Percentiles rank a stretch among this genome's conserved stretches.
phyloP scores from a whole-genome alignment of 92 coral and sea anemone genomes.

The Montipora capitata region DNA sequence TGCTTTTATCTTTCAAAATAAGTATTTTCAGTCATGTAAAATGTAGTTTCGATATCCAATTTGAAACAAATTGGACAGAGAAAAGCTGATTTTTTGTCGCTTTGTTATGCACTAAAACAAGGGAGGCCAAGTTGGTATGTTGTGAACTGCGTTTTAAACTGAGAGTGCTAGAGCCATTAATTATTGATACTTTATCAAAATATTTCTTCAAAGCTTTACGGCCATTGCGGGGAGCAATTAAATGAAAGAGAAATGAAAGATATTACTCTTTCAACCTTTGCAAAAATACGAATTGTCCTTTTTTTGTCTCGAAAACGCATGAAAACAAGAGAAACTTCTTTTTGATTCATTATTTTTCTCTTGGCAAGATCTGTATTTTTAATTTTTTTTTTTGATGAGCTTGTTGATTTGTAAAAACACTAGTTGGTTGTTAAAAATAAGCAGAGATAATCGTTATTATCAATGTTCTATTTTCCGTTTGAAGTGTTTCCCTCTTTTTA shows the following conservation, averaged over 20 bases:
- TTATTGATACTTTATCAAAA: too few relatives aligned
- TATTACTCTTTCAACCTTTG: constrained; percentile 11
- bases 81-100: background rate
- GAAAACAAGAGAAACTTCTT: background rate
- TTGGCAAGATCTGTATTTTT: background rate
- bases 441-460: too few relatives aligned
- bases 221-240: too few relatives aligned
- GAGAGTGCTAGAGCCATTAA: too few relatives aligned
- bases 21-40: background rate
- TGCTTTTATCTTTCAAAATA: background rate
- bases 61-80: constrained; percentile 16
- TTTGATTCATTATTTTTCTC: constrained; percentile 9
- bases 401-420: background rate
- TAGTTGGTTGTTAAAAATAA: too few relatives aligned
- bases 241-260: too few relatives aligned
- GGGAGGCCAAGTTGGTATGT: too few relatives aligned
- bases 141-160: too few relatives aligned
- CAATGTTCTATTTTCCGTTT: too few relatives aligned
- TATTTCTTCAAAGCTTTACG: too few relatives aligned
- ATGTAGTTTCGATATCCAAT: constrained; percentile 17
- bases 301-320: constrained; percentile 21
- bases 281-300: constrained; percentile 9
- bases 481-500: too few relatives aligned
- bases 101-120: background rate
- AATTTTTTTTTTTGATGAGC: background rate